Base-by-base conservation (phyloP, 2,113 vertebrate genomes). In the Dromiciops gliroides region DNA sequence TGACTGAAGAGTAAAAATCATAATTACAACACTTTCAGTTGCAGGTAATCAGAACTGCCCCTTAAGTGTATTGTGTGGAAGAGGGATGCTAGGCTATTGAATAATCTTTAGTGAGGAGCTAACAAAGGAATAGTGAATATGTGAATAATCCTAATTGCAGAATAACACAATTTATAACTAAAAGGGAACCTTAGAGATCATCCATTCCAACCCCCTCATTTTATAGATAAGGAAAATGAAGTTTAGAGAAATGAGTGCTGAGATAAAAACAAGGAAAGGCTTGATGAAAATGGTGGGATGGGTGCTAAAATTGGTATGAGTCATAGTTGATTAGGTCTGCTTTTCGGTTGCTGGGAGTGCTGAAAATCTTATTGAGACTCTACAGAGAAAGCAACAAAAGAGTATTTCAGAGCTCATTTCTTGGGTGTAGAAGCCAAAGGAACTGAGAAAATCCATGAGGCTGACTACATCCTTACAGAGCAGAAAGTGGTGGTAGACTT, bases 161-260 rank as follows among this genome's bases (percentile, higher is more conserved):
- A 50, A 19, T 50, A n/a, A 67, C 67, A 26, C 51, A 23, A 47
- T 28, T 56, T 19, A 49, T 31, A 90, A 28, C 19, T 24, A 90
- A 90, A 89, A 91, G 48, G 51, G 31, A 51, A 89, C 0, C 25
- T 37, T 3, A 2, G 22, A 48, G 37, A 8, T 75, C 37, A 94
- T 75, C 67, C n/a, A 44, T 75, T 75, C 37, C 67, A 75, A 22
- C 5, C 14, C 37, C 67, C 67, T 44, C 44, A 44, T 22, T 75
- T 44, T 93, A 92, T 92, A 53, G 52, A 50, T 2, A 91, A 14
- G 51, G 51, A 93, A 93, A 93, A 88, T 3, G 51, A 90, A 90
- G 12, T 28, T 91, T 28, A 83, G 50, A 94, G n/a, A n/a, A n/a
- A n/a, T n/a, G n/a, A n/a, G 44, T 47, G 44, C 48, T 95, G 47